Evolutionary conservation across 1,140 invertebrate genomes (phyloP), one percentile per base, ranked within the genome.

Genomic region (Gonioctena quinquepunctata): DNA sequence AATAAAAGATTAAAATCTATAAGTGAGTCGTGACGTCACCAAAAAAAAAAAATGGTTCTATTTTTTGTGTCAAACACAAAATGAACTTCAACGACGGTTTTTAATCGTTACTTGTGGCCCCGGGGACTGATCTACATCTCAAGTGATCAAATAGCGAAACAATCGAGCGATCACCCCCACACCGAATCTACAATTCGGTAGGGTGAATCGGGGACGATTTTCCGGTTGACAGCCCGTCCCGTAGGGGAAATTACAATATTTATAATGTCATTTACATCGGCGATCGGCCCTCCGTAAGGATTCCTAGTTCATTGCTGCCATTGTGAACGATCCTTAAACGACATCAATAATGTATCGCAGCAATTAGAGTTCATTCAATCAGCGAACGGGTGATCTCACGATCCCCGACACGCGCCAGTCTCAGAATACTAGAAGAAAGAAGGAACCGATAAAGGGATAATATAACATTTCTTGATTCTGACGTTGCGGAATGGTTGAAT

Each of bases 201-300:
- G n/a, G n/a, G 33, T n/a, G 68, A 70, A 49, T 52, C 68, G 68
- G 61, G 65, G 68, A 76, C 69, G 73, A 76, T 76, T 76, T 76
- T 76, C 74, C 74, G 66, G 74, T 76, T 68, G 74, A 69, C 50
- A 64, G 72, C 64, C 49, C 66, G 67, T 71, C 71, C 67, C 74
- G 69, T 62, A 61, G 72, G 74, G 74, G 69, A 76, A 76, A 76
- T 76, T 76, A 76, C 74, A 76, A 76, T 76, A 76, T 76, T 76
- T 76, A 76, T 76, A 71, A 76, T 76, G 74, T 76, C 74, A 76
- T 76, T 76, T 76, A 71, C 71, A 73, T 72, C 71, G 74, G 65
- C 71, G 74, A 75, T 72, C 71, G 68, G 64, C 21, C 52, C 68
- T 66, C 69, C 72, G 33, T 67, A 23, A 70, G 42, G 65, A 70